Evolutionary conservation across 2,888 invertebrate species (phyloP).

Genomic region (Ochropacha duplaris): DNA sequence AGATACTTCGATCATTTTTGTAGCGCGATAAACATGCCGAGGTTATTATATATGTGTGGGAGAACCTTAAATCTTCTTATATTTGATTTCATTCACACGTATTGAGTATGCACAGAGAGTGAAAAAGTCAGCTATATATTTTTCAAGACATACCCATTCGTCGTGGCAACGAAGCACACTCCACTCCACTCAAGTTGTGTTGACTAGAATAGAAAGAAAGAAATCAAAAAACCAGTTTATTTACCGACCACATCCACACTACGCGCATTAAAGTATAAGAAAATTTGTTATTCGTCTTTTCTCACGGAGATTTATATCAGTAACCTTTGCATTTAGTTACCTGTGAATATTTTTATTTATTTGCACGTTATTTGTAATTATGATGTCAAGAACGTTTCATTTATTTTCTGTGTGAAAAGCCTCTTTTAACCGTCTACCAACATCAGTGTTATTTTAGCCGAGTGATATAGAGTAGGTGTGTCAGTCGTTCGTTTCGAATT

Average conservation of each 20-base stretch:
- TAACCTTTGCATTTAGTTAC: background rate
- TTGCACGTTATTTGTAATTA: background rate
- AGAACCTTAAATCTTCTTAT: background rate
- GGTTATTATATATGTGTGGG: too few species aligned
- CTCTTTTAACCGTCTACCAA: slow-evolving; percentile 1
- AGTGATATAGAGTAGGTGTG: slow-evolving; percentile 51
- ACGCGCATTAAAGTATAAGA: slow-evolving; percentile 38
- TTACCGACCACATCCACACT: slow-evolving; percentile 61
- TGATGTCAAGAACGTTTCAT: background rate
- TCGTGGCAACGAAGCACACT: slow-evolving; percentile 23
- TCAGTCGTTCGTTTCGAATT: slow-evolving; percentile 71
- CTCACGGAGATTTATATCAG: slow-evolving; percentile 34
- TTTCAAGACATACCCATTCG: slow-evolving; percentile 21
- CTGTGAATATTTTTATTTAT: background rate
- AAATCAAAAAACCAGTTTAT: slow-evolving; percentile 78
- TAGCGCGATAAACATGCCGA: too few species aligned
- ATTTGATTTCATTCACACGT: background rate
- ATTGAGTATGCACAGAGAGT: background rate
- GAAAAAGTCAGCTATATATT: slow-evolving; percentile 8
- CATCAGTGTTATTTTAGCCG: slow-evolving; percentile 10
- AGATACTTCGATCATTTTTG: too few species aligned
- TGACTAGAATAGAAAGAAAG: slow-evolving; percentile 15
- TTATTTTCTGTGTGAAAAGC: background rate
- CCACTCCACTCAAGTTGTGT: slow-evolving; percentile 17
- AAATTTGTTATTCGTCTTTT: slow-evolving; percentile 43